Conservation (phyloP, 2,797 vertebrate genomes). For the Characodon lateralis region DNA sequence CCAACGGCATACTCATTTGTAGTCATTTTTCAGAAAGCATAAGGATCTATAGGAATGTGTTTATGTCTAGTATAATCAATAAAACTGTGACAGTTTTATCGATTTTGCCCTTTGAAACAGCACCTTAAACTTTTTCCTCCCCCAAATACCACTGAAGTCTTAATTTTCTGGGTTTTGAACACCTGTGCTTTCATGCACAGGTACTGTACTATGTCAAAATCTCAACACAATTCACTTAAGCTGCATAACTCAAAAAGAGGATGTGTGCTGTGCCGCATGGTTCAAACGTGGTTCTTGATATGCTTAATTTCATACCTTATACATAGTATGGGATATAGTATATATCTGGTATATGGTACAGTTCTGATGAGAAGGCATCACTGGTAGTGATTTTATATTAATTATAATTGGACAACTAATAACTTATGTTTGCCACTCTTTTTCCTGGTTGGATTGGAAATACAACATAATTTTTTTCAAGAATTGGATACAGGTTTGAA, state of each 20-base stretch:
- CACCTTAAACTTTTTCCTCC: background rate
- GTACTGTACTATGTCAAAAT: background rate
- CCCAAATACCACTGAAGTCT: background rate
- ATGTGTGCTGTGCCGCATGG: background rate
- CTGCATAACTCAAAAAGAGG: background rate
- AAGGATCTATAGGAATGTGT: background rate
- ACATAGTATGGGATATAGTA: background rate
- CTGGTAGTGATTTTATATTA: background rate
- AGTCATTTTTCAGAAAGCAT: background rate
- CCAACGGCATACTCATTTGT: background rate
- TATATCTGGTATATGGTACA: too few relatives aligned
- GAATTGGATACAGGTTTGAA: too few relatives aligned
- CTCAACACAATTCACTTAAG: background rate
- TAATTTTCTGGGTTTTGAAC: background rate
- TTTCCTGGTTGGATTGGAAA: too few relatives aligned
- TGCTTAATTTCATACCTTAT: background rate
- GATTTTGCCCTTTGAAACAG: background rate
- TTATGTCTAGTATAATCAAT: background rate
- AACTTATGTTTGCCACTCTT: background rate
- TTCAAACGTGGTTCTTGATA: background rate
- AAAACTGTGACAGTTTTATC: background rate
- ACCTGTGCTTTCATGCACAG: background rate
- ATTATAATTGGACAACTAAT: background rate
- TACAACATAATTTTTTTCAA: too few relatives aligned
- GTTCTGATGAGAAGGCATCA: background rate